phyloP scores from a whole-genome alignment of 2,888 invertebrate genomes.

The Euzetes globulus region DNA sequence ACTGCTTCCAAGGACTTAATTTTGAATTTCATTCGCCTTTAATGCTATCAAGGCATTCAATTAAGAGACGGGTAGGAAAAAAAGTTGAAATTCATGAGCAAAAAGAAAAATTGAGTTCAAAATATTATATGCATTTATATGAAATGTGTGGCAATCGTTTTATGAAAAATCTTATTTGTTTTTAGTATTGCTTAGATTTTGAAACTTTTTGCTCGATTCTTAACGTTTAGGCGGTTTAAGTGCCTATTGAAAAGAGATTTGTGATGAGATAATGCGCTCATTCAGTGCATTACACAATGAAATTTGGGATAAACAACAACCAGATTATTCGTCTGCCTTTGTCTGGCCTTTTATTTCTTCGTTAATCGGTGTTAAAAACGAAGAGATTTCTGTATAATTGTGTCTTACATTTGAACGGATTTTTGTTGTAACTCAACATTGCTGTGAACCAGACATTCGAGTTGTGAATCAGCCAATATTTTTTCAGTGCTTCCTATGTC shows the following conservation, averaged over 20 bases:
- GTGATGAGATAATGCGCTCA: background rate
- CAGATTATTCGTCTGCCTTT: too few species aligned
- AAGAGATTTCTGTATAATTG: too few species aligned
- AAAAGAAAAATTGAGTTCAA: conserved; percentile 10
- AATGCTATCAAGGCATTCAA: background rate
- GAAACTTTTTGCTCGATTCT: too few species aligned
- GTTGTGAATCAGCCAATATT: too few species aligned
- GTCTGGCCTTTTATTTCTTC: too few species aligned
- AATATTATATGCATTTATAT: background rate
- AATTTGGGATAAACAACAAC: background rate
- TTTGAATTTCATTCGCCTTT: background rate
- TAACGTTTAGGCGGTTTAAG: too few species aligned
- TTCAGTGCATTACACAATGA: background rate
- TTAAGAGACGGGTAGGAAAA: background rate
- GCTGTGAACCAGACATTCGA: too few species aligned
- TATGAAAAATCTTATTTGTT: background rate
- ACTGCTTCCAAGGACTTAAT: background rate
- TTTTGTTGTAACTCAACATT: too few species aligned
- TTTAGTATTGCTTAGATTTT: background rate
- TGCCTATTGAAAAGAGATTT: background rate
- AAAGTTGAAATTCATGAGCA: background rate
- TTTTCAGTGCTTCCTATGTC: too few species aligned
- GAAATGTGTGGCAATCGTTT: too few species aligned
- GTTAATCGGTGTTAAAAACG: too few species aligned
- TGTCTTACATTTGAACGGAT: too few species aligned